Conservation (phyloP, 2,113 vertebrate genomes). For the Actinemys pallida region DNA sequence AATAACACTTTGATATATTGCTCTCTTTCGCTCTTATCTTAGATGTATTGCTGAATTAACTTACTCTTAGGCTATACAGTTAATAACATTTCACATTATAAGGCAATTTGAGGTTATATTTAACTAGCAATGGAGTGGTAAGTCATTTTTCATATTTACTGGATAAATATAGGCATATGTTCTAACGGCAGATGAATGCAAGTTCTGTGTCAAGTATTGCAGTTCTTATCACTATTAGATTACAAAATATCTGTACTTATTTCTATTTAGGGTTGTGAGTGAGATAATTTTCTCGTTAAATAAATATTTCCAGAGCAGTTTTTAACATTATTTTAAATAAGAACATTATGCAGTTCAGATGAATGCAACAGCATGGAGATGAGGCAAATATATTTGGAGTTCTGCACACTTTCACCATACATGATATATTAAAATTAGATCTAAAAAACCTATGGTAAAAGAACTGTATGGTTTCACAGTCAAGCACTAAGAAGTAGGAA, state of each 20-base stretch:
- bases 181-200: slow-evolving; percentile 56
- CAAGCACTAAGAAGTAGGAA: background rate
- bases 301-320: background rate
- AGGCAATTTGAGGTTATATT: slow-evolving; percentile 37
- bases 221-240: background rate
- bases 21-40: slow-evolving; percentile 58
- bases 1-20: slow-evolving; percentile 55
- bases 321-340: background rate
- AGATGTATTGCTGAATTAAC: slow-evolving; percentile 30
- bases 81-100: slow-evolving; percentile 68
- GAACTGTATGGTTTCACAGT: background rate
- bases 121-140: slow-evolving; percentile 31
- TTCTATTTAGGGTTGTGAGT: background rate
- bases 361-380: background rate
- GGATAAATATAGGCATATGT: slow-evolving; percentile 68
- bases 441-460: background rate
- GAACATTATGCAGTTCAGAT: background rate
- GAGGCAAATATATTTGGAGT: background rate
- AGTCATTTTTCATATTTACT: slow-evolving; percentile 35
- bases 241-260: background rate
- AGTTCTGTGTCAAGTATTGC: slow-evolving; percentile 56
- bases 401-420: background rate
- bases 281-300: background rate
- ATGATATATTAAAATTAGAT: background rate
- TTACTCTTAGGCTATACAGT: slow-evolving; percentile 5